phyloP scores from a whole-genome alignment of 2,888 invertebrate species.

The Dexiosoma caninum region DNA sequence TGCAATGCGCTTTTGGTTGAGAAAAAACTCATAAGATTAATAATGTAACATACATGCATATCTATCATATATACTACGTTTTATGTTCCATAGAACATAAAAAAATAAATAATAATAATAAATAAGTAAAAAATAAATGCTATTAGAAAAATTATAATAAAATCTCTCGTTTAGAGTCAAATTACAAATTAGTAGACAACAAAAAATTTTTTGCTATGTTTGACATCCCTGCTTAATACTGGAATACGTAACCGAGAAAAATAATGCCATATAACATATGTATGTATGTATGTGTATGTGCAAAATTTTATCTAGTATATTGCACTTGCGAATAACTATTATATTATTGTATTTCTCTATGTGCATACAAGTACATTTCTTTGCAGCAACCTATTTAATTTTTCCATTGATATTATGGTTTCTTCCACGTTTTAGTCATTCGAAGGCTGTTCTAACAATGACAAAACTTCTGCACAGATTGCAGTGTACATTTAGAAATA shows the following conservation, averaged over 20 bases:
- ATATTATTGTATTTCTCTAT: neutral
- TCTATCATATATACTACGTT: no score
- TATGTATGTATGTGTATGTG: neutral
- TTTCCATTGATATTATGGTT: constrained; percentile 54
- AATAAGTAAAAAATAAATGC: no score
- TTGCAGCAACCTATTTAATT: constrained; percentile 44
- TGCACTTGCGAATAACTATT: neutral
- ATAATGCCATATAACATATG: neutral
- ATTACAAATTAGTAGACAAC: no score
- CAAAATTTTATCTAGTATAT: constrained; percentile 12
- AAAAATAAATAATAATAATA: no score
- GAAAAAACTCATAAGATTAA: no score
- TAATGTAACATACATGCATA: no score
- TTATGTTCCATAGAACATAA: no score
- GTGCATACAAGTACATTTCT: constrained; percentile 1
- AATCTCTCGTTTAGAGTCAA: no score
- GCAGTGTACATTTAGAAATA: neutral
- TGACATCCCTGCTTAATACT: neutral
- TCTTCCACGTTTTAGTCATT: constrained; percentile 36
- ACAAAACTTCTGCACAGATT: neutral
- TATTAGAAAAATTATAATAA: no score
- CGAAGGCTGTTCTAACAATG: constrained; percentile 35
- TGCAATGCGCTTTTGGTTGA: no score
- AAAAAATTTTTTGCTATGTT: no score
- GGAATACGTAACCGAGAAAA: neutral